These are phyloP conservation scores for Python bivittatus DNA, from an alignment of 2,113 vertebrate genomes.

Conservation along the genomic window DNA sequence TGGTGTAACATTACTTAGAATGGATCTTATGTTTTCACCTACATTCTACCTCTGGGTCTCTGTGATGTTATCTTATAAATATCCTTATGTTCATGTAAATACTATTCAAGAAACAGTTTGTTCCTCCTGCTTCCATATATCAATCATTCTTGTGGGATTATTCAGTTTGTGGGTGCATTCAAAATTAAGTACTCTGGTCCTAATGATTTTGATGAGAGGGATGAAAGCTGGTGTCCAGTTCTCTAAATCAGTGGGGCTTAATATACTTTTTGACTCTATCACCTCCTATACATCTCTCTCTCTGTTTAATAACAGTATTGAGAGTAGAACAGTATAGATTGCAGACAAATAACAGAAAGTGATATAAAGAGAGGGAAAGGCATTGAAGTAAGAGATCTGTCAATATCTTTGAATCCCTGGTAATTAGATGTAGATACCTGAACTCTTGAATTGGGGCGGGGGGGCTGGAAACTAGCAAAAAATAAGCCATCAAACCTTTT, in stretches of 20 bases:
- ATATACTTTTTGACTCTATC: background rate
- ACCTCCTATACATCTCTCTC: background rate
- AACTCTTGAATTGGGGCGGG: conserved; percentile 39
- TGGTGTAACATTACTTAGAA: background rate
- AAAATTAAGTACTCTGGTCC: background rate
- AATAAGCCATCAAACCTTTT: conserved; percentile 34
- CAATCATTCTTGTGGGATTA: background rate
- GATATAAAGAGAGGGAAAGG: conserved; percentile 22
- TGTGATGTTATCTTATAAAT: background rate
- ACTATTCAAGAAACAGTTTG: background rate
- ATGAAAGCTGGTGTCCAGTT: background rate
- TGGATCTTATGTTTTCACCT: background rate
- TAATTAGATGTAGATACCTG: conserved; percentile 31
- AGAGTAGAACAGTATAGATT: background rate
- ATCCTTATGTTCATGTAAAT: background rate
- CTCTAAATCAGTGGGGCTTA: background rate
- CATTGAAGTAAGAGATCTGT: conserved; percentile 24
- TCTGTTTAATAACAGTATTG: background rate
- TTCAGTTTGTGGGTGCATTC: background rate
- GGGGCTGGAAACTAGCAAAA: conserved; percentile 40
- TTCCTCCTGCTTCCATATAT: background rate
- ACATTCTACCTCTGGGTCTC: background rate
- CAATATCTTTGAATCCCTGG: background rate
- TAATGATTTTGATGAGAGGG: background rate
- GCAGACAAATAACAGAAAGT: background rate